Evolutionary conservation across 1,140 invertebrate species (phyloP).

Genomic region (Cepaea nemoralis): DNA sequence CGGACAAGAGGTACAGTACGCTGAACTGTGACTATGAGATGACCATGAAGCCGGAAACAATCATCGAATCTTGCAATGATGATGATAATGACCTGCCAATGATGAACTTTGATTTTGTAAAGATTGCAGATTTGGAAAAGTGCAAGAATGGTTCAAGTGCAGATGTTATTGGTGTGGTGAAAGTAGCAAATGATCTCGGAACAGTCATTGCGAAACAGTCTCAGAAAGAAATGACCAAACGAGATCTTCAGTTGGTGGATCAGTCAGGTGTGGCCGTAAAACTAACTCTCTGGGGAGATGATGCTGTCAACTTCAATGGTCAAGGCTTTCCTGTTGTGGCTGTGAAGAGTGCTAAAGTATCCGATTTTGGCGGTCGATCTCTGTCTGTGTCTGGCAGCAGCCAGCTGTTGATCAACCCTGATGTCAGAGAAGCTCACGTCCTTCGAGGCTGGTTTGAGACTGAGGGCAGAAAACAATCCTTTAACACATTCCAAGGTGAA

Average conservation of each 20-base stretch:
- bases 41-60: conserved; percentile 85
- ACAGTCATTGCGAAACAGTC: conserved; percentile 81
- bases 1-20: conserved; percentile 89
- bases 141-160: conserved; percentile 79
- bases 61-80: conserved; percentile 73
- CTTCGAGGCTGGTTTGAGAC: conserved; percentile 92
- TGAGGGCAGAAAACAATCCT: conserved; percentile 73
- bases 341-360: conserved; percentile 83
- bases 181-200: conserved; percentile 80
- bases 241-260: conserved; percentile 91
- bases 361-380: conserved; percentile 79
- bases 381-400: conserved; percentile 66
- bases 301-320: conserved; percentile 87
- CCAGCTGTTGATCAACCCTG: conserved; percentile 83
- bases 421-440: conserved; percentile 86
- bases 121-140: conserved; percentile 82
- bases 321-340: conserved; percentile 84
- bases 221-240: conserved; percentile 88
- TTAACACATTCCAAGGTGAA: conserved; percentile 61
- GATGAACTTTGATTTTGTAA: conserved; percentile 86
- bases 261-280: conserved; percentile 83
- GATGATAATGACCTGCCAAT: conserved; percentile 81
- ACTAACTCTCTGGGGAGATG: conserved; percentile 75
- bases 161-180: conserved; percentile 92
- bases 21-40: conserved; percentile 97